Percentiles rank a stretch among this genome's conserved stretches.
Evolutionary conservation across 2,797 vertebrate species (phyloP).

Genomic region (Babyrousa celebensis): DNA sequence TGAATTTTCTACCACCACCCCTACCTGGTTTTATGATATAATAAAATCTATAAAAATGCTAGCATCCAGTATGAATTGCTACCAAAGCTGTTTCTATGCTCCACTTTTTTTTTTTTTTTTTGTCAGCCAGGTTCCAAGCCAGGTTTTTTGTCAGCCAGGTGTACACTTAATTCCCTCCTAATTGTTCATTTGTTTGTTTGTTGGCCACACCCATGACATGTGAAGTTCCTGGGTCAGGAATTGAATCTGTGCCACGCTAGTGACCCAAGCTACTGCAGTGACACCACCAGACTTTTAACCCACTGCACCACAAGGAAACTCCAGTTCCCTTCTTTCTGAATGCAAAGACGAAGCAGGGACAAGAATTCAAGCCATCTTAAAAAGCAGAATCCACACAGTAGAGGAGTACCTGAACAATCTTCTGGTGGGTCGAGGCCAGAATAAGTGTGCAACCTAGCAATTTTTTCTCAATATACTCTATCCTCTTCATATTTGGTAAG

Average conservation of each 20-base stretch:
- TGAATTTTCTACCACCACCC: neutral
- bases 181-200: no score
- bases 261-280: no score
- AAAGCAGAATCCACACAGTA: neutral
- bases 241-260: no score
- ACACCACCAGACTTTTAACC: no score
- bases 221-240: no score
- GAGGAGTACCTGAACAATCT: neutral
- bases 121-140: neutral
- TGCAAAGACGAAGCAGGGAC: neutral
- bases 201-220: no score
- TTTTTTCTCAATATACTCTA: neutral
- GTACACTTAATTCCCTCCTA: neutral
- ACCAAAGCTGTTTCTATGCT: neutral
- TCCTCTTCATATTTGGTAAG: neutral
- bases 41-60: conserved; percentile 8
- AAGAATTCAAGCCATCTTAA: neutral
- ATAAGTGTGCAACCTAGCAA: neutral
- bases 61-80: neutral
- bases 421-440: neutral
- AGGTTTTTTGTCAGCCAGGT: neutral
- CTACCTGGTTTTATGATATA: conserved; percentile 27
- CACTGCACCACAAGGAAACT: no score
- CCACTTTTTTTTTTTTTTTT: neutral
- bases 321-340: neutral